Conservation (phyloP, 2,113 vertebrate species). For the Proteles cristata region DNA sequence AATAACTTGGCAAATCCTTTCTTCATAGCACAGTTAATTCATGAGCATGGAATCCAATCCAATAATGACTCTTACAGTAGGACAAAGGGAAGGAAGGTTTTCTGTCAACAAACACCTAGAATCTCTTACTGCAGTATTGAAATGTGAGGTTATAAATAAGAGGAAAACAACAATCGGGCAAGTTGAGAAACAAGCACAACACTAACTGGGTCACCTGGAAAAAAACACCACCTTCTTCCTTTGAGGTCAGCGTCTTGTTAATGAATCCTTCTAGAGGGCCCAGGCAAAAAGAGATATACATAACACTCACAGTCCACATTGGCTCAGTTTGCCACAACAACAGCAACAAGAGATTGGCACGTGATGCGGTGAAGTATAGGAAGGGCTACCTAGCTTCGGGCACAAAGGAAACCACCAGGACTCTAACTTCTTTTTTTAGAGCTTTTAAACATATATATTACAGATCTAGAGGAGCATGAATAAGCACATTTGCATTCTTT, state of each 20-base stretch:
- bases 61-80: background rate
- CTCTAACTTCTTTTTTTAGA: background rate
- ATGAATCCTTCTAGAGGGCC: slow-evolving; percentile 46
- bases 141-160: slow-evolving; percentile 5
- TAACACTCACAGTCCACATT: background rate
- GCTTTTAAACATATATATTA: slow-evolving; percentile 55
- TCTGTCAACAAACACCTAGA: slow-evolving; percentile 18
- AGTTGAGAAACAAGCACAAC: slow-evolving; percentile 58
- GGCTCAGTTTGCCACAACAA: background rate
- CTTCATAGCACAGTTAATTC: background rate
- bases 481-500: slow-evolving; percentile 81
- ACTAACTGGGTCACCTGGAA: slow-evolving; percentile 65
- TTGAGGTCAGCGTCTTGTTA: slow-evolving; percentile 33
- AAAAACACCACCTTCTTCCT: slow-evolving; percentile 40
- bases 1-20: background rate
- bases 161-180: slow-evolving; percentile 17
- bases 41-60: slow-evolving; percentile 10
- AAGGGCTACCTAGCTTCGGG: slow-evolving; percentile 21
- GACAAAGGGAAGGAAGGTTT: slow-evolving; percentile 14
- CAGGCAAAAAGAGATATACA: background rate
- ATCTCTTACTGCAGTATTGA: background rate
- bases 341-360: background rate
- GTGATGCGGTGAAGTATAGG: background rate
- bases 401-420: slow-evolving; percentile 48
- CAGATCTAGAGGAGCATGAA: slow-evolving; percentile 79